phyloP scores from a whole-genome alignment of 2,113 vertebrate species.

The Myiozetetes cayanensis region DNA sequence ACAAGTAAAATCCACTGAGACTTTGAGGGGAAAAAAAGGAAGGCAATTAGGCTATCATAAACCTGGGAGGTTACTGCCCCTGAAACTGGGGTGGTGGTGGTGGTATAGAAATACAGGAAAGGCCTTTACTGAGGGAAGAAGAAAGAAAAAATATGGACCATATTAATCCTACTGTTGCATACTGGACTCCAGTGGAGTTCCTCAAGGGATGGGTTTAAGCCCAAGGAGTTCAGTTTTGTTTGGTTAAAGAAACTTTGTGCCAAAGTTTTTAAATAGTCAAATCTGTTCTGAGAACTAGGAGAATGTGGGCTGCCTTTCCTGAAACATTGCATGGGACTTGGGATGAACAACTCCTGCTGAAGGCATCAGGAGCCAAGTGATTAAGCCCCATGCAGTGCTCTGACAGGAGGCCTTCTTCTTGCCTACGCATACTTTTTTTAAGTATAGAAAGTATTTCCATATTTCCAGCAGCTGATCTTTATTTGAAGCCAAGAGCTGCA shows the following conservation, averaged over 20 bases:
- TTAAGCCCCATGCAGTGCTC: constrained; percentile 59
- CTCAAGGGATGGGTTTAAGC: constrained; percentile 19
- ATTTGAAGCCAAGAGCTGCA: constrained; percentile 46
- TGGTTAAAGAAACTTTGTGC: constrained; percentile 39
- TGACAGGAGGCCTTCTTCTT: constrained; percentile 54
- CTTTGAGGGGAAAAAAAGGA: background rate
- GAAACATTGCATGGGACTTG: constrained; percentile 41
- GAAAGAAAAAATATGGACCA: background rate
- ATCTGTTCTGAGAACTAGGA: constrained; percentile 44
- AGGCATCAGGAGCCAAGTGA: constrained; percentile 53
- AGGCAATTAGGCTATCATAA: background rate
- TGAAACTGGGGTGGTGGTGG: background rate
- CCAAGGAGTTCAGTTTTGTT: constrained; percentile 41
- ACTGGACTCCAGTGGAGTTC: background rate
- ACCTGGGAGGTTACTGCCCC: background rate
- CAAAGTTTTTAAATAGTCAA: constrained; percentile 51
- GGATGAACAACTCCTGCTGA: constrained; percentile 47
- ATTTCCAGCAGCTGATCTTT: constrained; percentile 64
- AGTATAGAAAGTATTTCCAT: constrained; percentile 58
- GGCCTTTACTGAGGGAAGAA: background rate
- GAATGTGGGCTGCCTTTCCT: constrained; percentile 55
- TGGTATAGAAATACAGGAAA: background rate
- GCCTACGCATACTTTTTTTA: constrained; percentile 55
- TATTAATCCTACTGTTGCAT: constrained; percentile 3
- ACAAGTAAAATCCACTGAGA: background rate